Evolutionary conservation across 2,113 vertebrate genomes (phyloP).

Genomic region (Mirza zaza): DNA sequence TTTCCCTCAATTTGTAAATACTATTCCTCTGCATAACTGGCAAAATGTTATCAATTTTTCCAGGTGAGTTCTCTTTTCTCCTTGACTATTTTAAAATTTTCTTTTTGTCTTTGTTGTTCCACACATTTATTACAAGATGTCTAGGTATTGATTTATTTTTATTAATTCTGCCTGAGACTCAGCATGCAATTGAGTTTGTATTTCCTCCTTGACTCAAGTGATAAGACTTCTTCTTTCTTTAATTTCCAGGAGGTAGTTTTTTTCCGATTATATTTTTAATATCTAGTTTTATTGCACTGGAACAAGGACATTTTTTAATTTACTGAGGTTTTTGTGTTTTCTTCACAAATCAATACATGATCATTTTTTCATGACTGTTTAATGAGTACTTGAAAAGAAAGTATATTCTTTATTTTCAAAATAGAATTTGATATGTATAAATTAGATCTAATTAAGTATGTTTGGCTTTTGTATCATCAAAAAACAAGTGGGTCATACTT

Average conservation of each 20-base stretch:
- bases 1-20: conserved; percentile 4
- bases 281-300: background rate
- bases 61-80: background rate
- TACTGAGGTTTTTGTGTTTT: background rate
- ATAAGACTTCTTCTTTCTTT: background rate
- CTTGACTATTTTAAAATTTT: background rate
- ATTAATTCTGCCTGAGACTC: background rate
- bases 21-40: background rate
- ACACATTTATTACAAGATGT: background rate
- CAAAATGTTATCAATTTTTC: background rate
- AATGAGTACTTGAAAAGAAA: background rate
- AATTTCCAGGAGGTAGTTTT: background rate
- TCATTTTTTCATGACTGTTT: background rate
- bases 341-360: background rate
- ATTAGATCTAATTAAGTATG: background rate
- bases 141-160: background rate
- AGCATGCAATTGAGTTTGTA: background rate
- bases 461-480: background rate
- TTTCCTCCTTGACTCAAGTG: background rate
- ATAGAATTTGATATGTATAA: background rate
- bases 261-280: background rate
- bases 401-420: background rate
- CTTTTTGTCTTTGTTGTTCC: background rate
- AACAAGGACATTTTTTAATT: background rate
- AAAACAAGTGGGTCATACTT: background rate